Evolutionary conservation across 2,797 vertebrate genomes (phyloP).

Genomic region (Sebastes hubbsi): DNA sequence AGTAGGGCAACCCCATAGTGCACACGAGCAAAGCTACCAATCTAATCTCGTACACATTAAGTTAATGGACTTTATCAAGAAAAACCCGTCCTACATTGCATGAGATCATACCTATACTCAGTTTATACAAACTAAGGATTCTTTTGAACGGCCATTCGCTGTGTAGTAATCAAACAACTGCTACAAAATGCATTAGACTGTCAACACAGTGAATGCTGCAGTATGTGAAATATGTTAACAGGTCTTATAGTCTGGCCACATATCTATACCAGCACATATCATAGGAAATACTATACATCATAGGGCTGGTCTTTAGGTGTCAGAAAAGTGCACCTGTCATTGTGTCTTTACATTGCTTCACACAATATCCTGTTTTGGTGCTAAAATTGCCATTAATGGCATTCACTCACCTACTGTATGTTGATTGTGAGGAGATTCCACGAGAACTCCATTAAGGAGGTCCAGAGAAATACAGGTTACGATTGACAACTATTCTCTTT

Average conservation of each 20-base stretch:
- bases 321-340: conserved; percentile 22
- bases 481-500: not conserved
- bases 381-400: conserved; percentile 12
- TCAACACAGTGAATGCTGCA: not conserved
- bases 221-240: not conserved
- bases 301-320: not conserved
- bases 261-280: not conserved
- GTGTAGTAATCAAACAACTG: not conserved
- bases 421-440: not conserved
- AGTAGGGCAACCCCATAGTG: conserved; percentile 35
- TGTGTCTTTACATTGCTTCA: conserved; percentile 1
- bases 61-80: conserved; percentile 55
- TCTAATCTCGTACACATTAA: conserved; percentile 64
- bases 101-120: conserved; percentile 28
- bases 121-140: not conserved
- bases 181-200: not conserved
- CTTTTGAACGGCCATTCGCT: not conserved
- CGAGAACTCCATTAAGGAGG: too few species aligned
- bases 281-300: not conserved
- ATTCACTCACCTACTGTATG: not conserved
- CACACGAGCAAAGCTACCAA: conserved; percentile 41
- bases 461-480: not conserved
- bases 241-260: not conserved
- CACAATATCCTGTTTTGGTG: not conserved
- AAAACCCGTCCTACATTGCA: not conserved